These are phyloP conservation scores for Caenorhabditis tropicalis DNA, from an alignment of 1,140 invertebrate species.

Conservation along the genomic window DNA sequence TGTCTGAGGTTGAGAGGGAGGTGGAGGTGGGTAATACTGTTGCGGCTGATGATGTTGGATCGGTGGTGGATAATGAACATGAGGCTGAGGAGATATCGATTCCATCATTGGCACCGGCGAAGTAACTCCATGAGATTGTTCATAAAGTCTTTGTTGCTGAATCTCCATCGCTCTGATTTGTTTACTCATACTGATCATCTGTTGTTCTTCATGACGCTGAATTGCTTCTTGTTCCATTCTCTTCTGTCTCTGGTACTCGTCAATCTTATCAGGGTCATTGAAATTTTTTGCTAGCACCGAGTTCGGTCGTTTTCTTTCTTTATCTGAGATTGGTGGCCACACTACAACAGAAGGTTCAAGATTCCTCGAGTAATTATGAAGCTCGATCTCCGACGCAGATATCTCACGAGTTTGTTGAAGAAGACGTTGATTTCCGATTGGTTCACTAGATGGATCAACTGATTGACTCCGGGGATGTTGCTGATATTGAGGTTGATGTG, in stretches of 20 bases:
- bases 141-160: constrained; percentile 61
- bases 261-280: constrained; percentile 65
- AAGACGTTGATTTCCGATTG: not conserved
- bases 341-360: constrained; percentile 62
- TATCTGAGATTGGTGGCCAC: constrained; percentile 63
- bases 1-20: not conserved
- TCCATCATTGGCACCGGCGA: constrained; percentile 55
- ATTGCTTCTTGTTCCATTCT: constrained; percentile 66
- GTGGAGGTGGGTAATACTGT: not conserved
- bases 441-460: not conserved
- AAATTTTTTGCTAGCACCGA: constrained; percentile 60
- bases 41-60: not conserved
- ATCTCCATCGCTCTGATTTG: constrained; percentile 65
- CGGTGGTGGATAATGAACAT: not conserved
- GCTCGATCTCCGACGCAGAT: constrained; percentile 54
- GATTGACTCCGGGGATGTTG: constrained; percentile 16
- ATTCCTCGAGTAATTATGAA: constrained; percentile 46
- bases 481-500: not conserved
- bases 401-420: constrained; percentile 45
- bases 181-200: constrained; percentile 58
- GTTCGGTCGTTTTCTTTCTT: constrained; percentile 54
- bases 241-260: constrained; percentile 66
- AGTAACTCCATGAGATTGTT: constrained; percentile 53
- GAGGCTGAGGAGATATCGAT: constrained; percentile 12
- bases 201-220: constrained; percentile 53